Evolutionary conservation across 2,888 invertebrate species (phyloP), one percentile per base, ranked within the genome.

Genomic region (Lacanobia oleracea): DNA sequence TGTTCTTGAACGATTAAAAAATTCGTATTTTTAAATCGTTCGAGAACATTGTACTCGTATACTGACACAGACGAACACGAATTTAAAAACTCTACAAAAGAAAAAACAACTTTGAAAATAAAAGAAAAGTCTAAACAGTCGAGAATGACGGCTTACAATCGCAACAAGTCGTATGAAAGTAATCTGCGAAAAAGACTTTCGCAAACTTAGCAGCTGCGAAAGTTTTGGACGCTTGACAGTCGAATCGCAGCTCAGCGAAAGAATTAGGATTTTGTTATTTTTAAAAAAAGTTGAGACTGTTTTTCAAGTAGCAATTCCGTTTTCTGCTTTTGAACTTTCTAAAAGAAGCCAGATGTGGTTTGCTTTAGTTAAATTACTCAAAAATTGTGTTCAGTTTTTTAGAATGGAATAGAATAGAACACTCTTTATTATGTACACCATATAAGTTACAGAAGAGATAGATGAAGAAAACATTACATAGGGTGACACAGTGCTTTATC

Each of bases 151-250:
- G 62, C 62, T 72, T 64, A 78, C 82, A 79, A 78, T 79, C 66
- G 51, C 70, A 72, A 69, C 60, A 83, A 83, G 65, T 83, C 83
- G 75, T 75, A 79, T 79, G 80, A 81, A 81, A 81, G 80, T 81
- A 81, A 81, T 81, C 83, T 82, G 63, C 33, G 53, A 79, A 68
- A 82, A 79, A 70, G 64, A 82, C 73, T 48, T 82, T 68, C 43
- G 60, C 59, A 2, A 78, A 78, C 78, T 81, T 77, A 74, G 65
- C 75, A 74, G 79, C 65, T 71, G 59, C 23, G 53, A 79, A 83
- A 80, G 33, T 79, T 79, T 62, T 21, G 27, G 65, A 62, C 57
- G 18, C 62, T 79, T 83, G 67, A 69, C 79, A 82, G 62, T 63
- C 67, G 40, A 78, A 77, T 64, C 53, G 63, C 48, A 71, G 56